Evolutionary conservation across 1,140 invertebrate genomes (phyloP).

Genomic region (Drosophila guanche): DNA sequence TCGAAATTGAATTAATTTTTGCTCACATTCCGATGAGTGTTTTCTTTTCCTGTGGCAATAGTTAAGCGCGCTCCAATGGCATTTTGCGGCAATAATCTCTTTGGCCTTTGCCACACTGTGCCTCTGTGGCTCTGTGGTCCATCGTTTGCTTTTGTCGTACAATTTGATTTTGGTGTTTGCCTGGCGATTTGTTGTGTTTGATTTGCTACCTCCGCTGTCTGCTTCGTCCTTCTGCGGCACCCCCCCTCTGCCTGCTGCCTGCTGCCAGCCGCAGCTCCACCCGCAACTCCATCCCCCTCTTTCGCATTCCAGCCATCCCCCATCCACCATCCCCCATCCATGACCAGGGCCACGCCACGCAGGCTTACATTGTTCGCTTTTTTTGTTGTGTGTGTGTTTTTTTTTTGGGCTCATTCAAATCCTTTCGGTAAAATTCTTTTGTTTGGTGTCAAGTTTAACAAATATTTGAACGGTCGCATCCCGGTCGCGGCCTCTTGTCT

Average conservation of each 20-base stretch:
- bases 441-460: conserved; percentile 83
- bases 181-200: conserved; percentile 77
- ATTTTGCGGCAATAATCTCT: too few relatives aligned
- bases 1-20: too few relatives aligned
- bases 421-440: conserved; percentile 83
- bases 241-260: not conserved
- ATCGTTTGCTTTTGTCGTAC: conserved; percentile 59
- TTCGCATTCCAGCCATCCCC: conserved; percentile 58
- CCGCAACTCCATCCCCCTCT: conserved; percentile 4
- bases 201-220: conserved; percentile 62
- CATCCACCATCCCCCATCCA: conserved; percentile 1
- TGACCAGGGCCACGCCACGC: conserved; percentile 22
- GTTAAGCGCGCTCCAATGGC: too few relatives aligned
- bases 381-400: not conserved
- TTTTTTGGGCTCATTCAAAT: conserved; percentile 72
- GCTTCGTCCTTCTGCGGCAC: conserved; percentile 16
- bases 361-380: conserved; percentile 71
- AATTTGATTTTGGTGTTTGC: conserved; percentile 77
- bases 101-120: conserved; percentile 10
- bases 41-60: too few relatives aligned
- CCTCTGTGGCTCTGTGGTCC: not conserved
- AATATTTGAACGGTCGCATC: conserved; percentile 59
- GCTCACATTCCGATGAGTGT: too few relatives aligned
- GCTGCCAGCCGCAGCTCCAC: not conserved
- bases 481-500: conserved; percentile 63